Conservation (phyloP, 2,113 vertebrate species). For the Istiophorus platypterus region DNA sequence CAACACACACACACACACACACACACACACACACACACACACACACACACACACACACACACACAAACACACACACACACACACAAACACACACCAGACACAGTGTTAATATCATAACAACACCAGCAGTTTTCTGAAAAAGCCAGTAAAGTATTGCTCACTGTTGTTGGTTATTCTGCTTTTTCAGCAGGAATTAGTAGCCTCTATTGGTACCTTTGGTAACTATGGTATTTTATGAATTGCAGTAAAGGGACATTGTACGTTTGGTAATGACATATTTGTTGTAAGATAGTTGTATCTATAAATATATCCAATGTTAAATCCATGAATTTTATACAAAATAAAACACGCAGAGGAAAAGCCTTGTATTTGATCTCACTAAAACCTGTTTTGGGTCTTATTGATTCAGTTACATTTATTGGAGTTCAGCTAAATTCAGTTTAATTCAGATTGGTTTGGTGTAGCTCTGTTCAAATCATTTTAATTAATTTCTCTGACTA, state of each 20-base stretch:
- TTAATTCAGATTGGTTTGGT: background rate
- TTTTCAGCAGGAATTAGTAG: slow-evolving; percentile 77
- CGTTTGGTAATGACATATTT: slow-evolving; percentile 82
- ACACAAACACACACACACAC: slow-evolving; percentile 41
- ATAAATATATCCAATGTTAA: slow-evolving; percentile 83
- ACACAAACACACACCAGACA: slow-evolving; percentile 17
- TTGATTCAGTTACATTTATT: background rate
- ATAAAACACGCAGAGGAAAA: slow-evolving; percentile 77
- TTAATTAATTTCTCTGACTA: background rate
- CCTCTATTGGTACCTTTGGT: slow-evolving; percentile 84
- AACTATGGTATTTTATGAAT: slow-evolving; percentile 83
- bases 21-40: slow-evolving; percentile 37
- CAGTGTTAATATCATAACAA: slow-evolving; percentile 75
- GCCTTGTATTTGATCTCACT: slow-evolving; percentile 55
- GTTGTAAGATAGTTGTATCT: slow-evolving; percentile 84
- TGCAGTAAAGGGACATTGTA: slow-evolving; percentile 81
- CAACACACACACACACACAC: slow-evolving; percentile 19
- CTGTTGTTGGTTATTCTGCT: slow-evolving; percentile 74
- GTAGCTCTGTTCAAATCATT: background rate
- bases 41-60: slow-evolving; percentile 19
- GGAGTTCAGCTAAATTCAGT: background rate
- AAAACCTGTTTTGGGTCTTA: background rate
- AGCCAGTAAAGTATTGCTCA: slow-evolving; percentile 66
- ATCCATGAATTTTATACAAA: slow-evolving; percentile 81
- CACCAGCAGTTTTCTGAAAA: slow-evolving; percentile 80